These are phyloP conservation scores for Motacilla tschutschensis DNA, from an alignment of 2,113 vertebrate genomes.

Conservation along the genomic window DNA sequence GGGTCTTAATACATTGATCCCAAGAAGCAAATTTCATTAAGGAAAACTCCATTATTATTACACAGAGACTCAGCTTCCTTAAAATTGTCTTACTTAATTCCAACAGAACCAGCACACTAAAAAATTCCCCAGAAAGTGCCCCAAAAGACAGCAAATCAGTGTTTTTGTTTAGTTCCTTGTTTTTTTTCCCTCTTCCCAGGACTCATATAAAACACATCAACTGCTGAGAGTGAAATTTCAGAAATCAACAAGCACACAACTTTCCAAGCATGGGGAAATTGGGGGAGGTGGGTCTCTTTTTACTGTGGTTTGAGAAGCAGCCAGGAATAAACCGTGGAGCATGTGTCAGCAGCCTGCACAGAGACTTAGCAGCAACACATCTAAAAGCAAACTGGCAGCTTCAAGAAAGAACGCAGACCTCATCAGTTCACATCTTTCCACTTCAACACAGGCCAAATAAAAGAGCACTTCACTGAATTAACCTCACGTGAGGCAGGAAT, in stretches of 20 bases:
- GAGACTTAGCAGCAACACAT: conserved; percentile 24
- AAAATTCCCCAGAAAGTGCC: neutral
- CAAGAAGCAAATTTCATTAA: conserved; percentile 46
- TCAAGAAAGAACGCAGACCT: conserved; percentile 40
- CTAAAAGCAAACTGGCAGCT: neutral
- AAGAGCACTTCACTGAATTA: conserved; percentile 50
- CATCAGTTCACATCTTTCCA: conserved; percentile 44
- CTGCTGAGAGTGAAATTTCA: neutral
- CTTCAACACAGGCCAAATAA: conserved; percentile 23
- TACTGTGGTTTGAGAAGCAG: neutral
- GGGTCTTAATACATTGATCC: conserved; percentile 35
- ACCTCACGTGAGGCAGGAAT: conserved; percentile 33
- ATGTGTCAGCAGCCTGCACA: neutral
- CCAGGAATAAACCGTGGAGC: neutral
- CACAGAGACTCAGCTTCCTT: neutral
- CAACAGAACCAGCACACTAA: neutral
- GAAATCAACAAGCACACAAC: neutral
- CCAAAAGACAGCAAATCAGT: neutral
- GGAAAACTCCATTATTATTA: conserved; percentile 31
- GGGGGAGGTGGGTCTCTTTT: neutral
- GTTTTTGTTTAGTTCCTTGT: neutral
- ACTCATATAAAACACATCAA: neutral
- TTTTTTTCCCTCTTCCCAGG: neutral
- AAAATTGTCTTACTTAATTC: neutral
- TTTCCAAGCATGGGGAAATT: neutral